These are phyloP conservation scores for Macrobrachium rosenbergii DNA, from an alignment of 1,140 invertebrate species.

Conservation along the genomic window DNA sequence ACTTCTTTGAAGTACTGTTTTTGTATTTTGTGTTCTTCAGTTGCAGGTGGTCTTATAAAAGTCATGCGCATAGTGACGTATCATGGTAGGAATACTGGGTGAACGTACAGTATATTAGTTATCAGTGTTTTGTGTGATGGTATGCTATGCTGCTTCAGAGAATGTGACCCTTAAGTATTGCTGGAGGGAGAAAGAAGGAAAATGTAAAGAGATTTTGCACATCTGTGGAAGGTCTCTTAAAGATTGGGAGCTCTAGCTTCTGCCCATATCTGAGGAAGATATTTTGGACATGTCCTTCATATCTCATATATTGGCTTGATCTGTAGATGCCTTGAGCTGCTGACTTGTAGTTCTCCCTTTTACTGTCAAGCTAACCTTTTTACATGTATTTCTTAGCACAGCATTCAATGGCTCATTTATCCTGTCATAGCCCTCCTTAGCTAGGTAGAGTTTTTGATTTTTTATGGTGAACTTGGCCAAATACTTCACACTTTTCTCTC, in stretches of 20 bases:
- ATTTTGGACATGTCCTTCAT: slow-evolving; percentile 53
- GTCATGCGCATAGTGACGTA: too few species aligned
- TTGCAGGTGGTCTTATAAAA: too few species aligned
- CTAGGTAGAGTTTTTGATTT: slow-evolving; percentile 38
- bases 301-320: slow-evolving; percentile 58
- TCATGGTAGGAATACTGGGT: too few species aligned
- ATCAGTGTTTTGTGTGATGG: slow-evolving; percentile 3
- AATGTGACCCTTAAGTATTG: slow-evolving; percentile 29
- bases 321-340: slow-evolving; percentile 63
- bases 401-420: slow-evolving; percentile 58
- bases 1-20: too few species aligned
- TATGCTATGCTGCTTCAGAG: slow-evolving; percentile 36
- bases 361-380: slow-evolving; percentile 61
- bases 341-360: slow-evolving; percentile 58
- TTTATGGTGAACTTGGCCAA: slow-evolving; percentile 42
- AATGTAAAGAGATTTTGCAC: slow-evolving; percentile 34
- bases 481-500: slow-evolving; percentile 57
- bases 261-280: slow-evolving; percentile 47
- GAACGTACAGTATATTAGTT: background rate
- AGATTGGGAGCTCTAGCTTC: slow-evolving; percentile 52
- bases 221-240: slow-evolving; percentile 48
- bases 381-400: slow-evolving; percentile 58
- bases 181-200: slow-evolving; percentile 2
- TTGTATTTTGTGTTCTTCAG: too few species aligned
- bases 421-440: slow-evolving; percentile 48